Conservation (phyloP, 2,888 invertebrate genomes). For the Acronicta psi region DNA sequence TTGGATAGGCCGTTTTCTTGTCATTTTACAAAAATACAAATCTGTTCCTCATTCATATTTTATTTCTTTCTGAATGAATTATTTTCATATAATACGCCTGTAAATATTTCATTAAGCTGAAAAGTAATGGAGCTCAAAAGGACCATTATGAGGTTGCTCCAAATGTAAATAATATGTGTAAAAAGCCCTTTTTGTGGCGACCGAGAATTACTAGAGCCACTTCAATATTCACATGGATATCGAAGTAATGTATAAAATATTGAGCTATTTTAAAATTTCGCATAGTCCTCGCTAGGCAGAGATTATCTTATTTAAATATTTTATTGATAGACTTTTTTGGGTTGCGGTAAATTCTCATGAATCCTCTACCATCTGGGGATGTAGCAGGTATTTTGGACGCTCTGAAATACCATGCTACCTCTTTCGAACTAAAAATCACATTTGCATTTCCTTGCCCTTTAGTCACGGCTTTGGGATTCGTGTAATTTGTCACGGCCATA, state of each 20-base stretch:
- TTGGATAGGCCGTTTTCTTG: too few relatives aligned
- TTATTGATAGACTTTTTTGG: too few relatives aligned
- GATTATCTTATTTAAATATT: background rate
- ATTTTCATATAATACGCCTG: conserved; percentile 41
- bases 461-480: too few relatives aligned
- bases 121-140: conserved; percentile 53
- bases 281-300: background rate
- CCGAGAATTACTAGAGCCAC: conserved; percentile 44
- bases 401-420: too few relatives aligned
- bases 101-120: conserved; percentile 57
- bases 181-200: conserved; percentile 56
- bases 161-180: conserved; percentile 49
- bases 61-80: conserved; percentile 24
- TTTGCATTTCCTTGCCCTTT: too few relatives aligned
- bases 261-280: conserved; percentile 1
- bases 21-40: too few relatives aligned
- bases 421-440: too few relatives aligned
- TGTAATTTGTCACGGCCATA: too few relatives aligned
- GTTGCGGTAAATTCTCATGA: too few relatives aligned
- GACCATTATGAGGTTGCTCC: conserved; percentile 48
- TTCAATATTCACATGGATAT: conserved; percentile 55
- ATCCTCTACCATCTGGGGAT: too few relatives aligned
- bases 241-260: conserved; percentile 12
- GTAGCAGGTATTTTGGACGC: too few relatives aligned
- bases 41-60: conserved; percentile 15